These are phyloP conservation scores for Mastacembelus armatus DNA, from an alignment of 2,797 vertebrate genomes.

Conservation along the genomic window DNA sequence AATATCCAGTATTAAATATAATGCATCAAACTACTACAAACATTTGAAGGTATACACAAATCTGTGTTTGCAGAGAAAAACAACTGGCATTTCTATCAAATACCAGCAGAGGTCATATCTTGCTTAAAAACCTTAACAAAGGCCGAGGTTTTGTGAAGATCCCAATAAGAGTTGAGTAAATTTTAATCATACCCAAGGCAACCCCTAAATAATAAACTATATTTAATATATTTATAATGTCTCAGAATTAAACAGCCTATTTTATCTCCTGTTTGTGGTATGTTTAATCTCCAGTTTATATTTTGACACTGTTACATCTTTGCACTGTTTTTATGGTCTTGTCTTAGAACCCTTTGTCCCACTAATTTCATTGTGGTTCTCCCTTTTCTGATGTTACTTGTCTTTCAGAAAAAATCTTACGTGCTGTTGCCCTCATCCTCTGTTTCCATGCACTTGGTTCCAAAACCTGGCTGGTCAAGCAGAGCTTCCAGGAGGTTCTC, in stretches of 20 bases:
- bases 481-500: constrained; percentile 83
- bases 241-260: neutral
- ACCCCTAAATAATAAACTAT: neutral
- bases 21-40: neutral
- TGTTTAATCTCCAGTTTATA: too few relatives aligned
- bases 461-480: constrained; percentile 86
- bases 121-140: neutral
- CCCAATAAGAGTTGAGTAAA: neutral
- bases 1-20: neutral
- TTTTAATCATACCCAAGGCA: neutral
- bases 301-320: too few relatives aligned
- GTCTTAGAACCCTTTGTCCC: neutral
- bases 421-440: constrained; percentile 53
- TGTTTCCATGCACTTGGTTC: constrained; percentile 80
- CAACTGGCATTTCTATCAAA: neutral
- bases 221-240: neutral
- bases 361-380: neutral
- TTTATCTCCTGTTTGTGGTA: neutral
- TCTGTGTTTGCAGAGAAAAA: neutral
- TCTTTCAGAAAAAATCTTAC: constrained; percentile 57
- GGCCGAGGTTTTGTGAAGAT: neutral
- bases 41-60: neutral
- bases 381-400: neutral
- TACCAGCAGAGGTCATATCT: neutral
- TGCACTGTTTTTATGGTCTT: neutral